Evolutionary conservation across 2,888 invertebrate species (phyloP).

Genomic region (Xanthia togata): DNA sequence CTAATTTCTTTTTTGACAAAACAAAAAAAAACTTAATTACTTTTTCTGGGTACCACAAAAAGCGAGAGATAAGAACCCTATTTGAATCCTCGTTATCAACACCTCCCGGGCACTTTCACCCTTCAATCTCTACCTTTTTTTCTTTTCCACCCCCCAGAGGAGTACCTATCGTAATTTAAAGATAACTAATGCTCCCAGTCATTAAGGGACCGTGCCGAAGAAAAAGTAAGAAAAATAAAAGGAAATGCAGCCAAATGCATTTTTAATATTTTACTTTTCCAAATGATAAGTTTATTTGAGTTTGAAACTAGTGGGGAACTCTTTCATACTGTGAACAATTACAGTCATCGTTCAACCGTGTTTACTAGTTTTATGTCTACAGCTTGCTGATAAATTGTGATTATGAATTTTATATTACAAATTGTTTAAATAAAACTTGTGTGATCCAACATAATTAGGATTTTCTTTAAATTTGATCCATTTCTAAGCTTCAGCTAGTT

Average conservation of each 20-base stretch:
- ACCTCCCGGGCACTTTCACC: conserved; percentile 82
- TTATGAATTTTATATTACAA: conserved; percentile 3
- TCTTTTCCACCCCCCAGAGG: conserved; percentile 74
- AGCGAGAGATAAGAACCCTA: conserved; percentile 85
- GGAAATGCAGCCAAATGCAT: conserved; percentile 85
- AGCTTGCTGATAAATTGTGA: conserved; percentile 25
- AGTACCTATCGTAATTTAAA: conserved; percentile 87
- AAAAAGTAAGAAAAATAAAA: conserved; percentile 69
- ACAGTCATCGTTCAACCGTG: conserved; percentile 25
- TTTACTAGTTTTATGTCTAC: conserved; percentile 29
- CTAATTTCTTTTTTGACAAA: conserved; percentile 83
- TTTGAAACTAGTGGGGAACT: conserved; percentile 36
- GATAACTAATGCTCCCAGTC: conserved; percentile 88
- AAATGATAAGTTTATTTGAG: conserved; percentile 53
- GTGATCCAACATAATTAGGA: conserved; percentile 47
- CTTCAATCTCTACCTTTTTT: conserved; percentile 81
- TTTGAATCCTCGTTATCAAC: conserved; percentile 87
- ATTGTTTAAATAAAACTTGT: conserved; percentile 10
- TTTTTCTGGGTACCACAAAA: conserved; percentile 85
- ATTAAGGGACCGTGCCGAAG: conserved; percentile 81
- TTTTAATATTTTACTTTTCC: conserved; percentile 77
- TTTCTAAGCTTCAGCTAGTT: conserved; percentile 63
- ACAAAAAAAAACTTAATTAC: conserved; percentile 88
- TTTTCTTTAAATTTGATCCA: conserved; percentile 56
- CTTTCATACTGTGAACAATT: conserved; percentile 33